Evolutionary conservation across 1,140 invertebrate species (phyloP), one percentile per base, ranked within the genome.

Genomic region (Eumeta japonica): DNA sequence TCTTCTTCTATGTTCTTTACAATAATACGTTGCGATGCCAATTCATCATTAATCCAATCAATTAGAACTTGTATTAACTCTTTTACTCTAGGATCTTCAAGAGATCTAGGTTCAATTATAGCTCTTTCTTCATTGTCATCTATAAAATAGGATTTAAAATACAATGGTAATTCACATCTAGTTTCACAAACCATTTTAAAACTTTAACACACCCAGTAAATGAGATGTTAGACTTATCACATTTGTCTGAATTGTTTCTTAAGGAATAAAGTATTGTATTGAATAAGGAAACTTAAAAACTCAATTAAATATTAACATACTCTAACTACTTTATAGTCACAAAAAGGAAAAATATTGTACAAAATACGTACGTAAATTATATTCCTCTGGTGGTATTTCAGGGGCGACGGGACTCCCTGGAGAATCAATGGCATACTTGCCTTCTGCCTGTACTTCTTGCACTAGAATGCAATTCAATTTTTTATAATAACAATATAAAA

Each of bases 1-100:
- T 99, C 97, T 75, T 98, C 94, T 39, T 92, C 90, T 27, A 99
- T 87, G 57, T 95, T 86, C 70, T 97, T 95, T 0, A 99, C 95
- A 58, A 99, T 97, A 38, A 99, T 99, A 55, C 97, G 81, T 50
- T 98, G 92, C 48, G 88, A 81, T 0, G 95, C 95, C n/a, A 98
- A 70, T 67, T 97, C 96, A 77, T 98, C 94, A 72, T 98, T 98
- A 19, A 98, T 93, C 96, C 95, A 98, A 48, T 97, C 93, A 43
- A 96, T 89, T n/a, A 98, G 73, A 30, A 97, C 86, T 52, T 80
- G 78, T 45, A 94, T 87, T 3, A 98, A 76, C 55, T 96, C 90
- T 41, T 86, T 83, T 0, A 98, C 80, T 71, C 92, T 89, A 0
- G 89, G 84, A 70, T 97, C 90, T 32, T 90, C 87, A 46, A 88